Evolutionary conservation across 37 sponge, comb jelly and placozoan species (phyloP).

Genomic region (Oopsacas minuta): DNA sequence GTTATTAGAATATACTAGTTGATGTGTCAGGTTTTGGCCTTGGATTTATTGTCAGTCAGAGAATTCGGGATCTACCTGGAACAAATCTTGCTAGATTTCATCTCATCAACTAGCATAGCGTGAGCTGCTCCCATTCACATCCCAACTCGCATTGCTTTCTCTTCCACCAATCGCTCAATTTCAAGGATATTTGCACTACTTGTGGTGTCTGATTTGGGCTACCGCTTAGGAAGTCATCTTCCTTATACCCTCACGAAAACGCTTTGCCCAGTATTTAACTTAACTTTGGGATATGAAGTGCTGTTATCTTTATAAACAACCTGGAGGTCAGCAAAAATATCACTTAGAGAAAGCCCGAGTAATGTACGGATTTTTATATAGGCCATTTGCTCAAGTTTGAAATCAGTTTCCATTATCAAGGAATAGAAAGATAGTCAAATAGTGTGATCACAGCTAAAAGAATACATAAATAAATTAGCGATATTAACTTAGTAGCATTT

Average conservation of each 20-base stretch:
- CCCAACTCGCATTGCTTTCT: not conserved
- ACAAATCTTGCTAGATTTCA: not conserved
- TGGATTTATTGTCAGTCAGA: too few relatives aligned
- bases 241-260: not conserved
- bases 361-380: not conserved
- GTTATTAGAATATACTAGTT: too few relatives aligned
- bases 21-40: too few relatives aligned
- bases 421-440: too few relatives aligned
- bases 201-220: not conserved
- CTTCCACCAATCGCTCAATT: not conserved
- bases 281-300: not conserved
- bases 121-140: not conserved
- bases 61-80: not conserved
- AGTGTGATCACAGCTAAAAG: not conserved
- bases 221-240: not conserved
- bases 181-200: not conserved
- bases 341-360: not conserved
- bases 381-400: not conserved
- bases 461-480: not conserved
- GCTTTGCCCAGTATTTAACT: not conserved
- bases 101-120: not conserved
- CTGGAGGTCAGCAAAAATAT: not conserved
- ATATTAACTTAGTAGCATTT: not conserved
- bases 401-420: not conserved
- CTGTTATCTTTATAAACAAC: not conserved